Evolutionary conservation across 2,797 vertebrate genomes (phyloP).

Genomic region (Psittacula echo): DNA sequence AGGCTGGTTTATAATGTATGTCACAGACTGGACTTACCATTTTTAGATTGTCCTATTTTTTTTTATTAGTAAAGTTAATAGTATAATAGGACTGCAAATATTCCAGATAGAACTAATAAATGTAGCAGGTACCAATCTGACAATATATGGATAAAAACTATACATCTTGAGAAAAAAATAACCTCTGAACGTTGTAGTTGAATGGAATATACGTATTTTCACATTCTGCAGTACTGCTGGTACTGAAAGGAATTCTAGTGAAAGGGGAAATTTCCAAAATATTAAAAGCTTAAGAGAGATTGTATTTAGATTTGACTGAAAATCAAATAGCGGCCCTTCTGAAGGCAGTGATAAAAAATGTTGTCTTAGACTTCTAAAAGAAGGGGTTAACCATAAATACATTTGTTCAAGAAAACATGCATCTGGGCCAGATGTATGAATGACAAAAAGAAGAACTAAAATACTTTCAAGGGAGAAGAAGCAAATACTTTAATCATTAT

Average conservation of each 20-base stretch:
- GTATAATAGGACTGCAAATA: not conserved
- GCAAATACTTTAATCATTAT: not conserved
- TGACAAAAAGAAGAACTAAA: not conserved
- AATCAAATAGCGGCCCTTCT: not conserved
- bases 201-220: not conserved
- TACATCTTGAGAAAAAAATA: not conserved
- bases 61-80: not conserved
- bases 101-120: not conserved
- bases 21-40: slow-evolving; percentile 10
- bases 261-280: not conserved
- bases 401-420: not conserved
- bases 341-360: not conserved
- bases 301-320: not conserved
- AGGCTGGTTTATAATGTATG: slow-evolving; percentile 36
- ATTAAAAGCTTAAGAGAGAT: not conserved
- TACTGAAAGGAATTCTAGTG: not conserved
- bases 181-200: not conserved
- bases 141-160: not conserved
- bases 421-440: not conserved
- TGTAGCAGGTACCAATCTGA: not conserved
- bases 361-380: not conserved
- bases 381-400: not conserved
- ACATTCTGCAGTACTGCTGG: not conserved
- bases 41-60: not conserved
- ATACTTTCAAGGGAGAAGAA: not conserved